Conservation (phyloP, 2,797 vertebrate species). For the Gallinago stenura region DNA sequence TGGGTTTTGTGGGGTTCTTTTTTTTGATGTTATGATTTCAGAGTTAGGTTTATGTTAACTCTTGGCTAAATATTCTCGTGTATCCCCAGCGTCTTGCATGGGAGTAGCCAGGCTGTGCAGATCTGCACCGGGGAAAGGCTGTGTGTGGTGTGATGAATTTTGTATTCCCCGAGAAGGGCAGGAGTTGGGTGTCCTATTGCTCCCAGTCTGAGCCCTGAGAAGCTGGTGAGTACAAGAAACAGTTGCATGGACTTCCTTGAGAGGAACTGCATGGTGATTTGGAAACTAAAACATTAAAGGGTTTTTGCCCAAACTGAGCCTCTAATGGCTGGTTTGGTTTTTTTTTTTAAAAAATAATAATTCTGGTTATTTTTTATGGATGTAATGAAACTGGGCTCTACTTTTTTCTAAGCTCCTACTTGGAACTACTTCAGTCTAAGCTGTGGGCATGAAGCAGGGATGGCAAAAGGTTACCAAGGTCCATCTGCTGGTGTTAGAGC, state of each 20-base stretch:
- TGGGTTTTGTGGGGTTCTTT: too few relatives aligned
- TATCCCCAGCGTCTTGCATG: rapidly evolving
- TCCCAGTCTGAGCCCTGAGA: background rate
- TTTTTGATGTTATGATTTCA: rapidly evolving
- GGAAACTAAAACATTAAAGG: background rate
- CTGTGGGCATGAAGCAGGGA: rapidly evolving
- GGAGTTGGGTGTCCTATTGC: rapidly evolving
- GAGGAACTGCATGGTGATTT: background rate
- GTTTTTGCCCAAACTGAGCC: background rate
- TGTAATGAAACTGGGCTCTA: background rate
- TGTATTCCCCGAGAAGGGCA: background rate
- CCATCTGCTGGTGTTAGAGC: background rate
- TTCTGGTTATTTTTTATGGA: background rate
- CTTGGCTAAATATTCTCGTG: background rate
- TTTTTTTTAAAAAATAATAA: background rate
- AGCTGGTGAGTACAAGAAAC: rapidly evolving
- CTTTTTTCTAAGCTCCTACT: background rate
- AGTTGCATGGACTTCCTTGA: background rate
- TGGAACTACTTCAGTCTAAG: background rate
- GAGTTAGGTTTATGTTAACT: background rate
- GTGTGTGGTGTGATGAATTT: rapidly evolving
- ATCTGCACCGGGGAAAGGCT: background rate
- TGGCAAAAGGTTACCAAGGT: background rate
- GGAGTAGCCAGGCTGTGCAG: background rate
- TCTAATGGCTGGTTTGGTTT: background rate